Conservation (phyloP, 2,888 invertebrate genomes). For the Heliconius ismenius region DNA sequence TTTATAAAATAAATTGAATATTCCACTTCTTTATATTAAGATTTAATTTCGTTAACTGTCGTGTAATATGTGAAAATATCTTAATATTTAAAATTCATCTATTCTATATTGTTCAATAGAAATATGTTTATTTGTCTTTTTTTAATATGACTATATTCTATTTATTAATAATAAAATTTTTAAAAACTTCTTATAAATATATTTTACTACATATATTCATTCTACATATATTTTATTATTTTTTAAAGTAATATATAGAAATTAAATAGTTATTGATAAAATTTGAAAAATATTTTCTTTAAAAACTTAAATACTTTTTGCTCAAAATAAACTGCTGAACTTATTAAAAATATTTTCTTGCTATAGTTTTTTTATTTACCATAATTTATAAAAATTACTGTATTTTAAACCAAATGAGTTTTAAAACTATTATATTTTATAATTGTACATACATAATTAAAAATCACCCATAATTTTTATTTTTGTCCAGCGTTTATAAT, state of each 20-base stretch:
- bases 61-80: background rate
- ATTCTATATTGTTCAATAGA: background rate
- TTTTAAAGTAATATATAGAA: background rate
- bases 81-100: background rate
- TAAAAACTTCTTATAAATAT: too few species aligned
- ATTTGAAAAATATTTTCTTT: background rate
- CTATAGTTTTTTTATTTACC: background rate
- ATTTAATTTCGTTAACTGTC: too few species aligned
- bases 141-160: background rate
- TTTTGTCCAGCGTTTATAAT: background rate
- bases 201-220: too few species aligned
- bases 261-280: background rate
- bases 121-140: background rate
- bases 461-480: background rate
- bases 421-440: background rate
- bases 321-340: conserved; percentile 2
- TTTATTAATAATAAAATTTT: background rate
- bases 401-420: background rate
- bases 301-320: conserved; percentile 2
- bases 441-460: background rate
- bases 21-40: too few species aligned
- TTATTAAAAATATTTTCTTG: background rate
- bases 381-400: background rate
- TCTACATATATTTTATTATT: background rate
- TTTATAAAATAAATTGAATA: too few species aligned